Percentiles rank a stretch among this genome's conserved stretches.
phyloP scores from a whole-genome alignment of 2,113 vertebrate species.

The Spheniscus mendiculus region DNA sequence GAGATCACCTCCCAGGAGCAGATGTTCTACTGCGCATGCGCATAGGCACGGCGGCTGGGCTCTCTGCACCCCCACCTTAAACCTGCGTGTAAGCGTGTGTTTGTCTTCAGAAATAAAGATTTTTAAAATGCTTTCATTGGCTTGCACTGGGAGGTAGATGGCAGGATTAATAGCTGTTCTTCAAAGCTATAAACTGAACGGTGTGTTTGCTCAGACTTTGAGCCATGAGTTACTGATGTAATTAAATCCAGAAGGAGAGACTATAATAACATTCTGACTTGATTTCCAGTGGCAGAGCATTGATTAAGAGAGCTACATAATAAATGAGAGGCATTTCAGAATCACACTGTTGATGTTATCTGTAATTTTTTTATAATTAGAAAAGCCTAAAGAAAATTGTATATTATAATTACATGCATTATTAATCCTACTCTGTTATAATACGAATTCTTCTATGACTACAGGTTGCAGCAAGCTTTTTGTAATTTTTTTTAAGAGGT shows the following conservation, averaged over 20 bases:
- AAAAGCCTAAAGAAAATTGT: slow-evolving; percentile 68
- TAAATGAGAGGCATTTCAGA: slow-evolving; percentile 65
- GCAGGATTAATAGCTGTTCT: slow-evolving; percentile 62
- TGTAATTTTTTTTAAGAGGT: neutral
- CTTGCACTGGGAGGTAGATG: slow-evolving; percentile 4
- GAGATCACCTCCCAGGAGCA: neutral
- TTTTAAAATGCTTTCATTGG: slow-evolving; percentile 9
- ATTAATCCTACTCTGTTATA: slow-evolving; percentile 60
- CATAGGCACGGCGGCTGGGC: accelerated
- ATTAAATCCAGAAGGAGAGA: slow-evolving; percentile 70
- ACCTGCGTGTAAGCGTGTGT: neutral
- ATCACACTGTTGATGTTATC: slow-evolving; percentile 66
- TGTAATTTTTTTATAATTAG: slow-evolving; percentile 75
- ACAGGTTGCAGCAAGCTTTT: slow-evolving; percentile 42
- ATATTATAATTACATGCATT: slow-evolving; percentile 72
- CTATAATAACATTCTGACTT: slow-evolving; percentile 68
- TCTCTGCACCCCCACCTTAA: neutral
- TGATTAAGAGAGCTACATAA: slow-evolving; percentile 71
- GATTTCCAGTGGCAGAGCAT: slow-evolving; percentile 69
- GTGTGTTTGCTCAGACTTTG: slow-evolving; percentile 69
- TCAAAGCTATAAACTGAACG: slow-evolving; percentile 49
- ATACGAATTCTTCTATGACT: slow-evolving; percentile 22
- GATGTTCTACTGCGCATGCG: accelerated
- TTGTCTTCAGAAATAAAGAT: slow-evolving; percentile 15
- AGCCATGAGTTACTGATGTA: slow-evolving; percentile 69